Conservation (phyloP, 23 tunicate genomes). For the Clavelina lepadiformis region DNA sequence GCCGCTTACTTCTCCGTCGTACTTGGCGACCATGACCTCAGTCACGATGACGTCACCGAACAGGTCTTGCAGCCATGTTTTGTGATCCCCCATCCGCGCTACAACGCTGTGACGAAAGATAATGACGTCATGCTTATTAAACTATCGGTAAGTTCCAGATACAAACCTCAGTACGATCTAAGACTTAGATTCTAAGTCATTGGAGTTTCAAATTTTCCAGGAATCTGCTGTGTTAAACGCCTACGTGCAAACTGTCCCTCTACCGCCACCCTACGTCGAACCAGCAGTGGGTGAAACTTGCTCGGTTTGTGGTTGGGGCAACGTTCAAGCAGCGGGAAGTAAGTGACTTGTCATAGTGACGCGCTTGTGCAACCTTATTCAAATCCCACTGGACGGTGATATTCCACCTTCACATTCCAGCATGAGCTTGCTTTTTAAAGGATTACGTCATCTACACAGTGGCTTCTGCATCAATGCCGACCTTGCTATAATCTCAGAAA, state of each 20-base stretch:
- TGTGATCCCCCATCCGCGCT: constrained; percentile 56
- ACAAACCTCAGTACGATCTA: background rate
- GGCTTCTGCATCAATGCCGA: no score
- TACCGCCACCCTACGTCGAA: constrained; percentile 14
- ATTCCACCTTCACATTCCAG: no score
- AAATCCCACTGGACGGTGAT: no score
- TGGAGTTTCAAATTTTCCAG: constrained; percentile 13
- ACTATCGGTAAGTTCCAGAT: constrained; percentile 36
- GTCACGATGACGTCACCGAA: constrained; percentile 49
- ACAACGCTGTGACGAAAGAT: constrained; percentile 51
- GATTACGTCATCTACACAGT: no score
- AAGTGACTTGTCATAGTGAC: no score
- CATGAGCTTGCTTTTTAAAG: no score
- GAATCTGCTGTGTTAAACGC: constrained; percentile 41
- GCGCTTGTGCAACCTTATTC: no score
- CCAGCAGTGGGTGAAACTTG: constrained; percentile 31
- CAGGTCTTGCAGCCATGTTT: constrained; percentile 37
- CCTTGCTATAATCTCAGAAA: no score
- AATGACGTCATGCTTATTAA: constrained; percentile 83
- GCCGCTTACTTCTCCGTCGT: constrained; percentile 36
- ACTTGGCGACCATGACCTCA: constrained; percentile 60
- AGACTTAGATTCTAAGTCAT: background rate
- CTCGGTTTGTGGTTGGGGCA: constrained; percentile 87
- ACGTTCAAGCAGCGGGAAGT: constrained; percentile 50
- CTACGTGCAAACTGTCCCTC: constrained; percentile 28